Base-by-base conservation (phyloP, 2,888 invertebrate species). In the Lasioglossum zephyrum region DNA sequence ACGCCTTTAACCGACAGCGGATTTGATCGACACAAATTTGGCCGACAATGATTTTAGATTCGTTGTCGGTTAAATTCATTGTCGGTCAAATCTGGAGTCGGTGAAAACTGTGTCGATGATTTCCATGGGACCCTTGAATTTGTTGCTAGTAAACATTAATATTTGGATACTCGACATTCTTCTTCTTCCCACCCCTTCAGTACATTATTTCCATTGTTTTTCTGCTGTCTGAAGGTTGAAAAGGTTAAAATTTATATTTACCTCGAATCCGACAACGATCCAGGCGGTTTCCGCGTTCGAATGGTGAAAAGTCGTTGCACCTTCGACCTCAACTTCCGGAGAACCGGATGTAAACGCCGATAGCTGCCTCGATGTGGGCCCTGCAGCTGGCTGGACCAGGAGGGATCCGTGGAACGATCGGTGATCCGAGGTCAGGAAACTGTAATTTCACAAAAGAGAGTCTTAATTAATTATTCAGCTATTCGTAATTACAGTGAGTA, bases 391-490 rank as follows among this genome's bases (percentile, higher is more conserved):
- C 75, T 63, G 78, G 36, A 82, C 82, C 82, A 72, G 79, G 72
- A 81, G 73, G 73, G 82, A 84, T 86, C 89, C 88, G 86, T 85
- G 91, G 89, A 89, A 91, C 91, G 91, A 89, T 89, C 90, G 90
- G 87, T 88, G 86, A 90, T 88, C 89, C 91, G 87, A 87, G 83
- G 91, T 91, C 91, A 93, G 92, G 92, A 94, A 94, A 94, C 93
- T 94, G 94, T 93, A 95, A 94, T 95, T 94, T 95, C 79, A 91
- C 85, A 93, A 94, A 94, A 93, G 93, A 88, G 91, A 87, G 92
- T 87, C 92, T 93, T 93, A 93, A 92, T 88, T 88, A 85, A 86
- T 69, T 60, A 22, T 73, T 47, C 60, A 22, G 22, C 8, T 6
- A 8, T 49, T 49, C 22, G 6, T 22, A 49, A 49, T 49, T 22